Conservation (phyloP, 2,113 vertebrate genomes). For the Seriola rivoliana region DNA sequence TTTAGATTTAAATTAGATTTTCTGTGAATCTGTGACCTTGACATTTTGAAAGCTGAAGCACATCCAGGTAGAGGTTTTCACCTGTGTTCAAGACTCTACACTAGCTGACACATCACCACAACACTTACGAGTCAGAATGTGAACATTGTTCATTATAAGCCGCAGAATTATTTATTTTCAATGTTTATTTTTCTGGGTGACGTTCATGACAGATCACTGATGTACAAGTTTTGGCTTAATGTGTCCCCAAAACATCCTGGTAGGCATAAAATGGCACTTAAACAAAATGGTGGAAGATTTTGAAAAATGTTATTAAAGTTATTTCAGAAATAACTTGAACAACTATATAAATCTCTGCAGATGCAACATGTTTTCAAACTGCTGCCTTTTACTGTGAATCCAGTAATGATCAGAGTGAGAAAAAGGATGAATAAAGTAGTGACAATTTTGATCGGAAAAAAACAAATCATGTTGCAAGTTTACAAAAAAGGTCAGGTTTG, state of each 20-base stretch:
- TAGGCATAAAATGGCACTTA: conserved; percentile 13
- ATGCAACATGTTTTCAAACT: not conserved
- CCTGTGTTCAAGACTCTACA: not conserved
- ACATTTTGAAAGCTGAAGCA: conserved; percentile 47
- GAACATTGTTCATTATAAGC: not conserved
- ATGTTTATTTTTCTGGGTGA: not conserved
- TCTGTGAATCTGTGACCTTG: conserved; percentile 18
- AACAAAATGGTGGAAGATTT: not conserved
- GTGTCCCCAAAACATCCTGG: not conserved
- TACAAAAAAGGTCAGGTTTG: not conserved
- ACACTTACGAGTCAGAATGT: not conserved
- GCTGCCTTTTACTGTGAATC: not conserved
- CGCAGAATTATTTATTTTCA: not conserved
- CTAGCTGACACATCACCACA: not conserved
- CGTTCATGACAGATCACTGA: not conserved
- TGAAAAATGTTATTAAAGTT: not conserved
- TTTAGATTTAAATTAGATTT: not conserved
- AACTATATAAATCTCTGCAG: not conserved
- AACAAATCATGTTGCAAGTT: not conserved
- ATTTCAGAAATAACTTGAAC: not conserved
- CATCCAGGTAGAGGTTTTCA: not conserved
- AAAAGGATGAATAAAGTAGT: not conserved
- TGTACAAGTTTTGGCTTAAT: not conserved
- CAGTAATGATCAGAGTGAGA: not conserved
- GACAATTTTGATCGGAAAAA: too few species aligned